Evolutionary conservation across 2,888 invertebrate genomes (phyloP).

Genomic region (Melanchra persicariae): DNA sequence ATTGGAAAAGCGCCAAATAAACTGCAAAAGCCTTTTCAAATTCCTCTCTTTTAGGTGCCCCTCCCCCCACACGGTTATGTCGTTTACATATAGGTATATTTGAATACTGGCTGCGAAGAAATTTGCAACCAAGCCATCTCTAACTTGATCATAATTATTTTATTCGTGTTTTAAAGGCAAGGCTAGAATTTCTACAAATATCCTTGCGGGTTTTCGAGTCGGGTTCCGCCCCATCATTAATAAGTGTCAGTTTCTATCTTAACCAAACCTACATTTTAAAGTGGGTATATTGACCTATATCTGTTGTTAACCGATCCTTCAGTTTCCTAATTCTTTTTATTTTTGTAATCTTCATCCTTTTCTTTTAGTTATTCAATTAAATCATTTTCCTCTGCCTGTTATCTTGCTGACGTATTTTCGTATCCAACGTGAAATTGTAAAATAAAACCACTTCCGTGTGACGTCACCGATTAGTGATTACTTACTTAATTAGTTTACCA

Average conservation of each 20-base stretch:
- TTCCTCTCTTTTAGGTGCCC: neutral
- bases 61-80: conserved; percentile 6
- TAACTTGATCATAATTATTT: conserved; percentile 35
- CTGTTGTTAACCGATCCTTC: neutral
- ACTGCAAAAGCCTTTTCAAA: conserved; percentile 23
- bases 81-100: conserved; percentile 24
- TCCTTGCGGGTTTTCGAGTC: conserved; percentile 36
- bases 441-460: neutral
- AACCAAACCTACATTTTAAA: conserved; percentile 8
- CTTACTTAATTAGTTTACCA: too few species aligned
- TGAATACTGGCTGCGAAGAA: conserved; percentile 6
- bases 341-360: neutral
- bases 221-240: conserved; percentile 34
- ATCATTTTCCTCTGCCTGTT: neutral
- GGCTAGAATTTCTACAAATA: conserved; percentile 41
- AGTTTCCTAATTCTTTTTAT: neutral
- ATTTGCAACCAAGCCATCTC: conserved; percentile 28
- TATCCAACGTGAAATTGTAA: neutral
- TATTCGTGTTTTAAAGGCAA: conserved; percentile 45
- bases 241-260: conserved; percentile 35
- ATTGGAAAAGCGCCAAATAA: conserved; percentile 25
- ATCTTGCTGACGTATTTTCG: neutral
- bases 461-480: neutral
- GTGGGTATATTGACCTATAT: neutral
- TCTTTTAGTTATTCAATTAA: too few species aligned